Percentiles rank a stretch among this genome's conserved stretches.
Conservation (phyloP, 2,888 invertebrate genomes). For the Polymixis flavicincta region DNA sequence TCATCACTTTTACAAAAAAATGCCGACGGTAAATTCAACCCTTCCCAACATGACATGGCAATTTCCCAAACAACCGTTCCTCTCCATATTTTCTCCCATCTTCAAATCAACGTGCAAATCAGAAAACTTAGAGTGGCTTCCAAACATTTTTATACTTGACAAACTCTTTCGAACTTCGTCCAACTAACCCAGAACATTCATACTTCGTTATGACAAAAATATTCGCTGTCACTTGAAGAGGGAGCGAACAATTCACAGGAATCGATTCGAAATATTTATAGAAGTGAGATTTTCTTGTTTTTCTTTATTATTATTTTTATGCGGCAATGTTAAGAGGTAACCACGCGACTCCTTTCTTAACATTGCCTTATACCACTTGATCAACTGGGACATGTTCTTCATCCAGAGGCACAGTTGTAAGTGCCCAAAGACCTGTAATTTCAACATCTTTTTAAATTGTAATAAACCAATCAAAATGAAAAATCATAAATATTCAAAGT, state of each 20-base stretch:
- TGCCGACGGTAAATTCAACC: conserved; percentile 23
- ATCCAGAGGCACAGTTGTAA: background rate
- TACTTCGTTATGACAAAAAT: conserved; percentile 67
- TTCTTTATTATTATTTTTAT: background rate
- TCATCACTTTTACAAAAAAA: background rate
- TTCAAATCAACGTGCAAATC: conserved; percentile 55
- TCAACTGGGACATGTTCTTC: too few relatives aligned
- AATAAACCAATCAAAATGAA: background rate
- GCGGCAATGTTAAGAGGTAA: background rate
- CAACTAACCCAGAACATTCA: conserved; percentile 62
- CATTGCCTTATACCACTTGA: background rate
- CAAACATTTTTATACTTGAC: conserved; percentile 61
- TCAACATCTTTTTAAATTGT: background rate
- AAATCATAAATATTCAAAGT: background rate
- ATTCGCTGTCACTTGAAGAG: conserved; percentile 62
- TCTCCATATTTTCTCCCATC: conserved; percentile 38
- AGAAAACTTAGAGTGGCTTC: conserved; percentile 63
- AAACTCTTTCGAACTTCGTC: conserved; percentile 57
- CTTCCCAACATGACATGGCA: conserved; percentile 23
- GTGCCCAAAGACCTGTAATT: background rate
- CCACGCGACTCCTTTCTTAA: background rate
- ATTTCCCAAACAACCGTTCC: conserved; percentile 26
- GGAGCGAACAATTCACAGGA: conserved; percentile 40
- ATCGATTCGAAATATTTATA: conserved; percentile 54
- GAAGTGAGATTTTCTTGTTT: background rate